These are phyloP conservation scores for Epizoanthus stellaris DNA, from an alignment of 92 coral and sea anemone genomes.

Conservation along the genomic window DNA sequence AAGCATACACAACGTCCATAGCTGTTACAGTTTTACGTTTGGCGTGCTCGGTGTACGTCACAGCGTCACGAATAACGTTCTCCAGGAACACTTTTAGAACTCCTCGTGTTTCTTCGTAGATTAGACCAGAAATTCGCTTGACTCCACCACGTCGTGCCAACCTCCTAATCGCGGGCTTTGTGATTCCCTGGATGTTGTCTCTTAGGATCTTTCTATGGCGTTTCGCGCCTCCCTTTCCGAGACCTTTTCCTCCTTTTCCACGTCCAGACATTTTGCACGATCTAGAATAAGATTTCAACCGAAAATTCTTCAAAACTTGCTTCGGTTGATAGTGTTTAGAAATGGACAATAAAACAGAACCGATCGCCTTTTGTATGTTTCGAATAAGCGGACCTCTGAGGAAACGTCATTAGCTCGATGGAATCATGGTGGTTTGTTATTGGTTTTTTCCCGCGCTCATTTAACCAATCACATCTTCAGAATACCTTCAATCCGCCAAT, in stretches of 20 bases:
- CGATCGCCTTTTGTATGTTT: not conserved
- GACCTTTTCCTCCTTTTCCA: constrained; percentile 94
- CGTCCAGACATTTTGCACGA: constrained; percentile 75
- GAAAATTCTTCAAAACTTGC: not conserved
- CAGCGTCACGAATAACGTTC: constrained; percentile 94
- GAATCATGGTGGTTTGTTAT: not conserved
- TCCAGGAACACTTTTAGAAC: constrained; percentile 88
- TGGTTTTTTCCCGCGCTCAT: constrained; percentile 15
- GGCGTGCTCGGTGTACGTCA: constrained; percentile 98
- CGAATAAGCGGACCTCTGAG: not conserved
- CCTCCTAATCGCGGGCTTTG: constrained; percentile 89
- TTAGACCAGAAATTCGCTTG: constrained; percentile 85
- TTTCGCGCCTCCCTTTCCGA: constrained; percentile 95
- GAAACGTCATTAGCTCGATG: not conserved
- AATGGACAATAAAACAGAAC: not conserved
- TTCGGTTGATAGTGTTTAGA: not conserved
- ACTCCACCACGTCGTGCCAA: constrained; percentile 90
- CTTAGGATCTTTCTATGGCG: constrained; percentile 79
- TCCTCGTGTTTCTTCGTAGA: constrained; percentile 90
- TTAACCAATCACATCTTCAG: constrained; percentile 3
- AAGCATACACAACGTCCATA: constrained; percentile 95
- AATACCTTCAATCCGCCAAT: not conserved
- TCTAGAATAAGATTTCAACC: too few relatives aligned
- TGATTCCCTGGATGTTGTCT: constrained; percentile 82
- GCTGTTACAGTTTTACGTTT: constrained; percentile 94